Base-by-base conservation (phyloP, 2,113 vertebrate genomes). In the Poeciliopsis retropinna region DNA sequence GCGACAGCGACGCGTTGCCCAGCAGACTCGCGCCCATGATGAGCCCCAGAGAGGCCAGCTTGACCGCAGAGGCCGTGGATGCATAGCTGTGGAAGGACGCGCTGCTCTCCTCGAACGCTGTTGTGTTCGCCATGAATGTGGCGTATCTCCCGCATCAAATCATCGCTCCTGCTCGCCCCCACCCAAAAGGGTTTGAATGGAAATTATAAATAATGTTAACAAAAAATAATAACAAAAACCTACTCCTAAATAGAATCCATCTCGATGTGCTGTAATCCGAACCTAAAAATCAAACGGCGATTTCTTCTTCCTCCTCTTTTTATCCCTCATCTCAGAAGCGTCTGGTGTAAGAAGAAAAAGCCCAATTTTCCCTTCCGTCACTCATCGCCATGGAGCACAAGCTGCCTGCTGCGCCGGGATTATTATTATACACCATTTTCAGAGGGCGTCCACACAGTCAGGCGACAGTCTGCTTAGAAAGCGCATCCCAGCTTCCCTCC, bases 11-110 rank as follows among this genome's bases (percentile, higher is more conserved):
- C 89, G 94, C 94, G 93, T 98, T 98, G 74, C 97, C 97, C 32
- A 96, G 94, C 87, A 98, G 87, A 90, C 97, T 97, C 81, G 95
- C 83, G 92, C 95, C 96, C 74, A 94, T 95, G 92, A 98, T 97
- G 85, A 98, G 91, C 85, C 95, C 96, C 82, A 99, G 93, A 10
- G 95, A 95, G 84, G 96, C 95, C 89, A 98, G 95, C 89, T 98
- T 97, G 76, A 95, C 93, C 78, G 94, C 96, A 70, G 96, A 94
- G 79, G 94, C 93, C 85, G 95, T 84, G 91, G 94, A 91, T 89
- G 95, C 95, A 63, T 95, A 94, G 94, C 90, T 95, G 73, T 95
- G 95, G 51, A 95, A 90, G 85, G 95, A 95, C 76, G 95, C 92
- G 91, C 95, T 95, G 93, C 95, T 95, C 86, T 95, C 94, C 61